phyloP scores from a whole-genome alignment of 2,797 vertebrate species.

The Anableps anableps region DNA sequence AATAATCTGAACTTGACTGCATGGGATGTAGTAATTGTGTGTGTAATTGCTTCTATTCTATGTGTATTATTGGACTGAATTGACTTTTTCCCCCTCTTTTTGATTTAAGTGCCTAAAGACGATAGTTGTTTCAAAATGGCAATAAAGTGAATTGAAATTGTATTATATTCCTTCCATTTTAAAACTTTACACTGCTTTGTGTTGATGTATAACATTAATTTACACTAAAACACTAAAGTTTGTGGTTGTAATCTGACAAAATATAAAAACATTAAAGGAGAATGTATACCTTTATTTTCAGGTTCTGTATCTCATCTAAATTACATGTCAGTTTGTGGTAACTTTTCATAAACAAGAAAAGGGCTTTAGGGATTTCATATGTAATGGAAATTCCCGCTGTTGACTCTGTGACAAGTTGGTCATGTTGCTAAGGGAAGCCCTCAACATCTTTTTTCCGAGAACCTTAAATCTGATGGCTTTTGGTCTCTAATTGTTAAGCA shows the following conservation, averaged over 20 bases:
- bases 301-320: background rate
- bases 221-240: background rate
- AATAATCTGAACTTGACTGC: too few species aligned
- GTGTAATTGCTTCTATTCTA: too few species aligned
- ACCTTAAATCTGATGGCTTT: slow-evolving; percentile 9
- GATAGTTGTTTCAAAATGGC: too few species aligned
- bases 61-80: too few species aligned
- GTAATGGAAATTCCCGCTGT: slow-evolving; percentile 71
- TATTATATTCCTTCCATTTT: background rate
- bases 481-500: background rate
- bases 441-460: slow-evolving; percentile 13
- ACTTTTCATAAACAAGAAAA: slow-evolving; percentile 68
- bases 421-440: slow-evolving; percentile 19
- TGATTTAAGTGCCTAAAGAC: too few species aligned
- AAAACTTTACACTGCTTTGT: background rate
- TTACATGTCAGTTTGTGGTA: slow-evolving; percentile 34
- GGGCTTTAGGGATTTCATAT: slow-evolving; percentile 59
- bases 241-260: background rate
- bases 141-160: too few species aligned
- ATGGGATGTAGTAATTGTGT: too few species aligned
- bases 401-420: slow-evolving; percentile 47
- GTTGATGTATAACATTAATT: background rate
- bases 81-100: too few species aligned
- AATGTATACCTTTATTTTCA: background rate
- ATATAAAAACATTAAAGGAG: background rate